Conservation (phyloP, 37 sponge, comb jelly and placozoan genomes). For the Mnemiopsis leidyi region DNA sequence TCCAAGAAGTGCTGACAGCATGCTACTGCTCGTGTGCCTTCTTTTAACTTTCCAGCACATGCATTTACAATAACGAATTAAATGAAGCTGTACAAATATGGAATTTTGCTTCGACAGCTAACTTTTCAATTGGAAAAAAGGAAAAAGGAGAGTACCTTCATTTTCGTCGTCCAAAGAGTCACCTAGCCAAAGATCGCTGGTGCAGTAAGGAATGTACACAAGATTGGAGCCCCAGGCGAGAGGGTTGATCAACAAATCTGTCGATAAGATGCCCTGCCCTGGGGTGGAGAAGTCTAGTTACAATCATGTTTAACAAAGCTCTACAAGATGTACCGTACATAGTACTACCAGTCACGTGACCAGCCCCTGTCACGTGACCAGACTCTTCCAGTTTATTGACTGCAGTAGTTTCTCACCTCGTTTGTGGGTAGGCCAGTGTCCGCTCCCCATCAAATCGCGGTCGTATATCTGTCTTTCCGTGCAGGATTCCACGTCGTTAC, state of each 20-base stretch:
- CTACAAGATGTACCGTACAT: no score
- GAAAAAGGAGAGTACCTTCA: background rate
- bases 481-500: background rate
- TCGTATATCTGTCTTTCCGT: background rate
- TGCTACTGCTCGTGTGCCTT: background rate
- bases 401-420: background rate
- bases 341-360: background rate
- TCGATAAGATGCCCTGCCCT: constrained; percentile 13
- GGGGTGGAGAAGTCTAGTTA: no score
- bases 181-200: constrained; percentile 55
- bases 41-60: background rate
- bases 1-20: background rate
- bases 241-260: background rate
- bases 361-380: background rate
- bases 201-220: constrained; percentile 47
- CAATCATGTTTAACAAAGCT: no score
- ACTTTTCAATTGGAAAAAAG: background rate
- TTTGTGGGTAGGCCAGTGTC: background rate
- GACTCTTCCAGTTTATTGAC: background rate
- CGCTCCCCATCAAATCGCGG: constrained; percentile 6
- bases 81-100: background rate
- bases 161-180: constrained; percentile 17
- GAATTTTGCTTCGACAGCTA: background rate
- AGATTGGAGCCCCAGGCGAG: constrained; percentile 59
- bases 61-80: background rate